phyloP scores from a whole-genome alignment of 2,888 invertebrate species.

The Ormyrus thymus region DNA sequence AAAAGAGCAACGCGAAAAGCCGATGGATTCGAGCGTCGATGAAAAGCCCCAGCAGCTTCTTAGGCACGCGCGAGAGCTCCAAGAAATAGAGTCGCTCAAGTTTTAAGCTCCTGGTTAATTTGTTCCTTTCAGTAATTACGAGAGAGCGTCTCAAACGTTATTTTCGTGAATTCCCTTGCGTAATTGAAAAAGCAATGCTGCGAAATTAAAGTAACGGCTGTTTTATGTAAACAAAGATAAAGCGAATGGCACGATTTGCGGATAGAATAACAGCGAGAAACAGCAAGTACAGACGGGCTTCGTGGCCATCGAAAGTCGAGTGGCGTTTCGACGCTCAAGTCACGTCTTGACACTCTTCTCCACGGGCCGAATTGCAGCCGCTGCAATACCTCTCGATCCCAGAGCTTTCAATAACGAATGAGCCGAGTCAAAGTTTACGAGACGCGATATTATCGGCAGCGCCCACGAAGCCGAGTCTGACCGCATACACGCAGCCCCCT shows the following conservation, averaged over 20 bases:
- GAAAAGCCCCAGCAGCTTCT: slow-evolving; percentile 29
- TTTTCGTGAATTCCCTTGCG: background rate
- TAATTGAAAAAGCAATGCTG: slow-evolving; percentile 2
- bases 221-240: background rate
- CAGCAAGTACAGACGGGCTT: slow-evolving; percentile 35
- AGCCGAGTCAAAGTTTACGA: background rate
- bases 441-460: background rate
- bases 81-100: slow-evolving; percentile 21
- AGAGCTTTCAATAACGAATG: slow-evolving; percentile 47
- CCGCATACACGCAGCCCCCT: too few species aligned
- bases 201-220: background rate
- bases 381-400: slow-evolving; percentile 24
- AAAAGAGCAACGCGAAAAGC: slow-evolving; percentile 29
- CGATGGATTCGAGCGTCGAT: slow-evolving; percentile 37
- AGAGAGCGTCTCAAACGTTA: slow-evolving; percentile 10
- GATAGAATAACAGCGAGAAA: background rate
- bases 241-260: background rate
- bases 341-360: slow-evolving; percentile 60
- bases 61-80: slow-evolving; percentile 13
- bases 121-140: slow-evolving; percentile 49
- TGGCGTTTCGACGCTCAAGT: slow-evolving; percentile 54
- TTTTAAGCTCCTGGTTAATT: slow-evolving; percentile 45
- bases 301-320: slow-evolving; percentile 32
- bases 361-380: slow-evolving; percentile 1
- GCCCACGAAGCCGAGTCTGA: background rate